These are phyloP conservation scores for Uromys caudimaculatus DNA, from an alignment of 2,797 vertebrate genomes.

Conservation along the genomic window DNA sequence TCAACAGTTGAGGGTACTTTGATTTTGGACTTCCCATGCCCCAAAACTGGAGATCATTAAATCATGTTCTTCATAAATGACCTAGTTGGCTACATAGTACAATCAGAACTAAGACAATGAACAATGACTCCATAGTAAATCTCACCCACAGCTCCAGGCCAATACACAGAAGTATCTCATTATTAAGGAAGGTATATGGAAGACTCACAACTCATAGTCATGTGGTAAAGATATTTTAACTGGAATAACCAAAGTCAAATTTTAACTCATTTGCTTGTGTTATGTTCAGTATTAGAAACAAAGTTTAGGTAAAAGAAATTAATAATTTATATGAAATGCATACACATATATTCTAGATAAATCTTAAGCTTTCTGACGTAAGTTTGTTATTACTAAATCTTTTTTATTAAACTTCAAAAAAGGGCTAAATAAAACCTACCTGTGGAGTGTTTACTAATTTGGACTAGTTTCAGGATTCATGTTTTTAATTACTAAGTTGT, in stretches of 20 bases:
- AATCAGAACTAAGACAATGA: background rate
- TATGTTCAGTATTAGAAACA: background rate
- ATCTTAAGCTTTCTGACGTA: conserved; percentile 41
- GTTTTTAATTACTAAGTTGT: conserved; percentile 80
- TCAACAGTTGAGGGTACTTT: too few species aligned
- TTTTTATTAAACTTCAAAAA: conserved; percentile 49
- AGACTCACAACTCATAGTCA: background rate
- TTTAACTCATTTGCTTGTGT: background rate
- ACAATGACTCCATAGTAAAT: background rate
- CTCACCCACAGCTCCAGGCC: background rate
- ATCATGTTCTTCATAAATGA: background rate
- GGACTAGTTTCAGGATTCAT: conserved; percentile 65
- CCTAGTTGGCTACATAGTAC: background rate
- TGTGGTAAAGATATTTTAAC: conserved; percentile 26
- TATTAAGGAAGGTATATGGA: background rate
- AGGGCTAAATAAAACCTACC: conserved; percentile 51
- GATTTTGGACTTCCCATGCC: background rate
- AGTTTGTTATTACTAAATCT: conserved; percentile 2
- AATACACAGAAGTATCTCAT: background rate
- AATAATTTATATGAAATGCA: background rate
- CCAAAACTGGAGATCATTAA: background rate
- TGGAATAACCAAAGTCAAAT: background rate
- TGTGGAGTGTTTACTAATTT: conserved; percentile 51
- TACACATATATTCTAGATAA: background rate
- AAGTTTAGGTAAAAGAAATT: background rate